Evolutionary conservation across 2,797 vertebrate genomes (phyloP).

Genomic region (Myiotriccus ornatus): DNA sequence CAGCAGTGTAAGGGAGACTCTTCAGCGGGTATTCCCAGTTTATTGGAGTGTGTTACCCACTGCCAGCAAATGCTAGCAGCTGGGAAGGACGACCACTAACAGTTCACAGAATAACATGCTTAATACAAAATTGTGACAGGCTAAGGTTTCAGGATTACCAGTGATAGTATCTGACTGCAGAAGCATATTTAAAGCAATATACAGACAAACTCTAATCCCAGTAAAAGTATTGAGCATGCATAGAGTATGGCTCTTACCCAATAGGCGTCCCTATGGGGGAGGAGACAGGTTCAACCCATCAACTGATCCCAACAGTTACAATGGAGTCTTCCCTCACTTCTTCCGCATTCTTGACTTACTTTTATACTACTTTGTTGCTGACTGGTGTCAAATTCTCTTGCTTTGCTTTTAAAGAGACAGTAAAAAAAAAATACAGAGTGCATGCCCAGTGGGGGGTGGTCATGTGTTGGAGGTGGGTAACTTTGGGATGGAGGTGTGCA

Average conservation of each 20-base stretch:
- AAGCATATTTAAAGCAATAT: neutral
- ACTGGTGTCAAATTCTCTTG: neutral
- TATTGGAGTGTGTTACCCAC: neutral
- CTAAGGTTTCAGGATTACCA: neutral
- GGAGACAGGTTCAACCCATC: neutral
- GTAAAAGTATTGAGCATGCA: neutral
- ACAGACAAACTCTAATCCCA: neutral
- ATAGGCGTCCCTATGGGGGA: neutral
- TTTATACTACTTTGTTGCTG: neutral
- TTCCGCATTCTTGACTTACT: neutral
- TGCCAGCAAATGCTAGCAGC: neutral
- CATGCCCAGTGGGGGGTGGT: neutral
- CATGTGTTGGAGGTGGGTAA: neutral
- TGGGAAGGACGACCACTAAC: neutral
- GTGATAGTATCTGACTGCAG: neutral
- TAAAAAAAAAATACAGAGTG: neutral
- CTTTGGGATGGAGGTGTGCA: neutral
- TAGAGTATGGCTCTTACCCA: neutral
- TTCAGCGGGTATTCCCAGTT: neutral
- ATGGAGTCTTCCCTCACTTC: neutral
- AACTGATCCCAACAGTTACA: neutral
- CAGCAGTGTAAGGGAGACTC: neutral
- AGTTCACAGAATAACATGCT: neutral
- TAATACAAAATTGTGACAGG: neutral
- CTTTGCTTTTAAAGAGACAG: neutral